phyloP scores from a whole-genome alignment of 2,113 vertebrate genomes.

The Puntigrus tetrazona region DNA sequence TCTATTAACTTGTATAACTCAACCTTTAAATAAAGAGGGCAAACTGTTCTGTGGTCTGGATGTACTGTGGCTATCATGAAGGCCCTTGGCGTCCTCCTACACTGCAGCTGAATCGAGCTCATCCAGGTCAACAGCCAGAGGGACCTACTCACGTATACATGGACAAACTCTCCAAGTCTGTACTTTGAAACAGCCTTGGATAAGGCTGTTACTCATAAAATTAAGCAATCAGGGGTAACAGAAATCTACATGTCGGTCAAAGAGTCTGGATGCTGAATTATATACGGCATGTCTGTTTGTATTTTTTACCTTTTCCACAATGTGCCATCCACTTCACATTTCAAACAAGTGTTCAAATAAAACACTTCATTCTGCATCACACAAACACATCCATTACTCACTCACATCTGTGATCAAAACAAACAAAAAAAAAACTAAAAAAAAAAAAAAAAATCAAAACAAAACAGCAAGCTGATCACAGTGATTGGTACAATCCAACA shows the following conservation, averaged over 20 bases:
- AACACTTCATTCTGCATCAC: conserved; percentile 10
- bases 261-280: neutral
- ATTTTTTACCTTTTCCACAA: neutral
- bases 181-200: neutral
- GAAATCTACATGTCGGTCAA: neutral
- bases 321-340: conserved; percentile 52
- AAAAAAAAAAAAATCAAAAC: conserved; percentile 5
- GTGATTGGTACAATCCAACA: conserved; percentile 56
- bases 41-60: conserved; percentile 2
- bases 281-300: neutral
- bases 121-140: conserved; percentile 6
- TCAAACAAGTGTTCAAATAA: conserved; percentile 44
- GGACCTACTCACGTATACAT: neutral
- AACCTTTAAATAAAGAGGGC: neutral
- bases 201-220: neutral
- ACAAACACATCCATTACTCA: conserved; percentile 5
- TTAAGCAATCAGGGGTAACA: neutral
- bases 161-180: neutral
- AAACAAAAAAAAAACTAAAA: too few relatives aligned
- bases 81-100: conserved; percentile 26
- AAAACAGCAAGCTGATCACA: conserved; percentile 43
- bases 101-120: neutral
- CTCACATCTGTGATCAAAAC: conserved; percentile 56
- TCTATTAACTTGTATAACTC: neutral
- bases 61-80: neutral